Evolutionary conservation across 2,888 invertebrate genomes (phyloP), one percentile per base, ranked within the genome.

Genomic region (Xanthia togata): DNA sequence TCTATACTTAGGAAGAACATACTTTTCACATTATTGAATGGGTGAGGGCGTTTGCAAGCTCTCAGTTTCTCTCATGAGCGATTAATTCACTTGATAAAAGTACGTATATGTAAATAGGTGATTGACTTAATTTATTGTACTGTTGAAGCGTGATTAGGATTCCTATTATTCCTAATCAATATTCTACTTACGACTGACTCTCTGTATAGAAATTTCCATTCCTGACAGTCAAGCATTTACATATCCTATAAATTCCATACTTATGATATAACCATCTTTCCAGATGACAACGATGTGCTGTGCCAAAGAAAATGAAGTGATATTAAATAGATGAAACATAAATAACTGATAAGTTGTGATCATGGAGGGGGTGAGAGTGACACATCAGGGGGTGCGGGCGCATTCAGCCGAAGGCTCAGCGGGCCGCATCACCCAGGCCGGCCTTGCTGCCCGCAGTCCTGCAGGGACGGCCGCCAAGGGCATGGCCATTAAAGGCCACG

Each of bases 401-500:
- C 97, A 97, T 87, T 97, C 97, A 75, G 93, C 95, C 26, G 97
- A 97, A 90, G 97, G 97, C 35, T 96, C 96, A 31, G 97, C 97
- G 11, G 97, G 97, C 55, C 96, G 97, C 88, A 97, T 97, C 93
- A 97, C 98, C 64, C 98, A 98, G 92, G 98, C 98, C 63, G 99
- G 99, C 44, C 96, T 99, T 87, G 98, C 99, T 88, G 99, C 99
- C 47, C 97, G 99, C 72, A 99, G 98, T 92, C 98, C 98, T 57
- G 99, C 93, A 79, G 99, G 99, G 73, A 99, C 99, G 70, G 99
- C 99, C 1, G 99, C 99, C 86, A 98, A 98, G 92, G 99, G 99
- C 86, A 99, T 99, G 99, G 98, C 98, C 89, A 99, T 99, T 93
- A 99, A 98, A 92, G 99, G 99, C 86, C 98, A 98, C 92, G 99